Evolutionary conservation across 2,113 vertebrate species (phyloP).

Genomic region (Ammospiza nelsoni): DNA sequence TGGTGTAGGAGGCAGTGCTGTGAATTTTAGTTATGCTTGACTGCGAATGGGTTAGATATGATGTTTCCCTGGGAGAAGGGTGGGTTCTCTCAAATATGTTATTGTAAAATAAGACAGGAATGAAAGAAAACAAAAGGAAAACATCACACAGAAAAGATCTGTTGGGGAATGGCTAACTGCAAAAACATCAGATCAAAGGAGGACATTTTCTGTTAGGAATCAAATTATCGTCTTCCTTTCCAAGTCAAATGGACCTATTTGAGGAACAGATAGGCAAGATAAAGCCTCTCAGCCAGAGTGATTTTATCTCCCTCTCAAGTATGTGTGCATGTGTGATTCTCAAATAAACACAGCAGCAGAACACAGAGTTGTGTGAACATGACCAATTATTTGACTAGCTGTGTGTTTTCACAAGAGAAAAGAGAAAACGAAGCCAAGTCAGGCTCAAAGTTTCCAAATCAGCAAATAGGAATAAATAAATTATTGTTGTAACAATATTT

Average conservation of each 20-base stretch:
- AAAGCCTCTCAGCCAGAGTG: not conserved
- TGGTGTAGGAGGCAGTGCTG: not conserved
- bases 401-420: not conserved
- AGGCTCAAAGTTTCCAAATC: not conserved
- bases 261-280: slow-evolving; percentile 25
- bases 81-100: not conserved
- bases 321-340: not conserved
- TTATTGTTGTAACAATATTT: not conserved
- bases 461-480: not conserved
- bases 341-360: slow-evolving; percentile 2
- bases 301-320: slow-evolving; percentile 33
- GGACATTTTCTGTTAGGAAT: not conserved
- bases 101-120: not conserved
- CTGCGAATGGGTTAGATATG: not conserved
- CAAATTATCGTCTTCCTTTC: slow-evolving; percentile 52
- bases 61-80: not conserved
- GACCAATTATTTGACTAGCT: not conserved
- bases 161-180: not conserved
- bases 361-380: not conserved
- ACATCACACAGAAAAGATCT: not conserved
- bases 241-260: slow-evolving; percentile 29
- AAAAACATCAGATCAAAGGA: slow-evolving; percentile 31
- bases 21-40: slow-evolving; percentile 4
- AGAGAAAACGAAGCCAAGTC: not conserved
- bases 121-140: slow-evolving; percentile 28